Evolutionary conservation across 2,888 invertebrate species (phyloP).

Genomic region (Hyalella azteca): DNA sequence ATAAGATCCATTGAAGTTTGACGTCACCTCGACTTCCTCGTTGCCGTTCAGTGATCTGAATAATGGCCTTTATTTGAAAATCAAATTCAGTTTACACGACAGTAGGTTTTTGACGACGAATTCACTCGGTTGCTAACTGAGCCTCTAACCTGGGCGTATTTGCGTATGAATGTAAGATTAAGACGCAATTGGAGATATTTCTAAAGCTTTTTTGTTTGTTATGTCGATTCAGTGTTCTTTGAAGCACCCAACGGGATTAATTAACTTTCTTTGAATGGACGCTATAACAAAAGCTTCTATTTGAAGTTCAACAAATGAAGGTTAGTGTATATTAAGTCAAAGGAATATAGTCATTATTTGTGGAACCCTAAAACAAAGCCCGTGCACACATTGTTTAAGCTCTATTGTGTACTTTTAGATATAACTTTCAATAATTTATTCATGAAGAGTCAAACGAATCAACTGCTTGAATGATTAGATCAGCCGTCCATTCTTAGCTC

Average conservation of each 20-base stretch:
- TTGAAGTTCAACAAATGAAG: conserved; percentile 12
- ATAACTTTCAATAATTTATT: too few relatives aligned
- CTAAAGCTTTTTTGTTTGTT: neutral
- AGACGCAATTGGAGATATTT: neutral
- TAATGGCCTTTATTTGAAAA: conserved; percentile 26
- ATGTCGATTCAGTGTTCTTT: conserved; percentile 22
- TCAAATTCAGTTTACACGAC: conserved; percentile 18
- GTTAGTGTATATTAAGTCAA: neutral
- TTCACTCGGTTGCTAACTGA: neutral
- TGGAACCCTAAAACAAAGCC: conserved; percentile 8
- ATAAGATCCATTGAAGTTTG: conserved; percentile 21
- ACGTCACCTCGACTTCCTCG: conserved; percentile 12
- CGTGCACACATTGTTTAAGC: neutral
- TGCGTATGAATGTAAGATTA: neutral
- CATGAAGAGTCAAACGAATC: too few relatives aligned
- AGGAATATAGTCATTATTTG: conserved; percentile 11
- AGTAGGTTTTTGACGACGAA: neutral
- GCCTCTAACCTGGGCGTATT: neutral
- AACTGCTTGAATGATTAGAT: too few relatives aligned
- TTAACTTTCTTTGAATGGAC: conserved; percentile 3
- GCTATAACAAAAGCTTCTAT: neutral
- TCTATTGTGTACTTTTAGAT: neutral
- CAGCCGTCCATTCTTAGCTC: too few relatives aligned
- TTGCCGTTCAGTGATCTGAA: conserved; percentile 28
- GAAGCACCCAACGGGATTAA: neutral